These are phyloP conservation scores for Andricus curvator DNA, from an alignment of 2,888 invertebrate genomes.

Conservation along the genomic window DNA sequence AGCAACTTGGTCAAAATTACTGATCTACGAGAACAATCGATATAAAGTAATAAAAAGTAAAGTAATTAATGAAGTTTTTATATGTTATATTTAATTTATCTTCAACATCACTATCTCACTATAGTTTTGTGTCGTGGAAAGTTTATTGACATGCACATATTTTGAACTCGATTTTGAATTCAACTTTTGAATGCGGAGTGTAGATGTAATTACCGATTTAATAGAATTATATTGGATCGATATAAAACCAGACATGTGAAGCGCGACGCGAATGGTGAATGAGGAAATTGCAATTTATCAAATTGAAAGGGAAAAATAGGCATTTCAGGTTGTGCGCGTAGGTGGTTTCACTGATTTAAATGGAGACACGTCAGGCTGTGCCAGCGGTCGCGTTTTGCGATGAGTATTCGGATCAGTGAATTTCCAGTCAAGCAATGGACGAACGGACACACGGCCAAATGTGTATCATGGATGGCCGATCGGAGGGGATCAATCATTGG, in stretches of 20 bases:
- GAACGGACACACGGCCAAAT: constrained; percentile 34
- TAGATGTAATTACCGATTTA: constrained; percentile 10
- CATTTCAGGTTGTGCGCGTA: constrained; percentile 28
- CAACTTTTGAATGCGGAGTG: no score
- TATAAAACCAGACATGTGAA: constrained; percentile 24
- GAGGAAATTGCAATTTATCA: constrained; percentile 36
- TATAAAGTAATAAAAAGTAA: no score
- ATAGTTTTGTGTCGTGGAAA: no score
- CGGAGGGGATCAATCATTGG: constrained; percentile 38
- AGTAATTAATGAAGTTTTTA: no score
- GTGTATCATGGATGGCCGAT: constrained; percentile 36
- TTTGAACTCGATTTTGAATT: no score
- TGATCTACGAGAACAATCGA: no score
- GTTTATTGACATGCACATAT: no score
- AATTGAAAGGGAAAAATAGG: constrained; percentile 37
- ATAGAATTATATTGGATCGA: constrained; percentile 39
- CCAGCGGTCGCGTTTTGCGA: constrained; percentile 31
- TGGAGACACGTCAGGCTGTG: constrained; percentile 34
- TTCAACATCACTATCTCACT: no score
- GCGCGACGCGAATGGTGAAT: constrained; percentile 29
- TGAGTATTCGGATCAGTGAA: constrained; percentile 41
- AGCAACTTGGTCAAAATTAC: no score
- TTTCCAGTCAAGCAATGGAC: constrained; percentile 37
- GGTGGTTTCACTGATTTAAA: constrained; percentile 37
- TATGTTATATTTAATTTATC: no score